Conservation (phyloP, 2,888 invertebrate genomes). For the Eristalis arbustorum region DNA sequence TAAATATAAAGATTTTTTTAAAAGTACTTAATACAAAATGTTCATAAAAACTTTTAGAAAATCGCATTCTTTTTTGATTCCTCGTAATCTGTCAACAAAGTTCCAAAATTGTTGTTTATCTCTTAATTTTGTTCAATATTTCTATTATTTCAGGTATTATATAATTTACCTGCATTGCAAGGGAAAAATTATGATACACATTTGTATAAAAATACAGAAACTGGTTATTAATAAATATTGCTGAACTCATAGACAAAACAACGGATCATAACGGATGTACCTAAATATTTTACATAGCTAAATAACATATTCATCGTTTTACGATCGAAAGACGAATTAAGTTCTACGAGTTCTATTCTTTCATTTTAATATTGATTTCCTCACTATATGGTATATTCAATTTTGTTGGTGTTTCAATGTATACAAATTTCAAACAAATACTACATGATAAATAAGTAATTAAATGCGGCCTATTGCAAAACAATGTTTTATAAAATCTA, state of each 20-base stretch:
- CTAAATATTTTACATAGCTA: neutral
- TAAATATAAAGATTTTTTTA: neutral
- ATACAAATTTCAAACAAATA: constrained; percentile 43
- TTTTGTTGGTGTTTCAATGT: constrained; percentile 43
- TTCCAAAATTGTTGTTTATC: neutral
- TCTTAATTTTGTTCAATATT: neutral
- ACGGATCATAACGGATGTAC: neutral
- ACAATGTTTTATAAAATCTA: constrained; percentile 31
- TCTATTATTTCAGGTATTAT: neutral
- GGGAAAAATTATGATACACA: neutral
- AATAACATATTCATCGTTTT: neutral
- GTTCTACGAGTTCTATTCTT: neutral
- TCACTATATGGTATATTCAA: neutral
- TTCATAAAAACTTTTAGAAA: neutral
- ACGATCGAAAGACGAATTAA: neutral
- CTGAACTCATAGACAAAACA: neutral
- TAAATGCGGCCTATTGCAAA: constrained; percentile 17
- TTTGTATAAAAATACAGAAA: neutral
- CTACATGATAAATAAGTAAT: constrained; percentile 47
- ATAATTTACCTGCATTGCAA: neutral
- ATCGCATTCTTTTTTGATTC: neutral
- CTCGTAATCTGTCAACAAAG: neutral
- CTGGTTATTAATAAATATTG: neutral
- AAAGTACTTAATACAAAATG: neutral
- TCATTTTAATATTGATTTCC: neutral